phyloP scores from a whole-genome alignment of 2,888 invertebrate species.

The Schizaphis graminum region DNA sequence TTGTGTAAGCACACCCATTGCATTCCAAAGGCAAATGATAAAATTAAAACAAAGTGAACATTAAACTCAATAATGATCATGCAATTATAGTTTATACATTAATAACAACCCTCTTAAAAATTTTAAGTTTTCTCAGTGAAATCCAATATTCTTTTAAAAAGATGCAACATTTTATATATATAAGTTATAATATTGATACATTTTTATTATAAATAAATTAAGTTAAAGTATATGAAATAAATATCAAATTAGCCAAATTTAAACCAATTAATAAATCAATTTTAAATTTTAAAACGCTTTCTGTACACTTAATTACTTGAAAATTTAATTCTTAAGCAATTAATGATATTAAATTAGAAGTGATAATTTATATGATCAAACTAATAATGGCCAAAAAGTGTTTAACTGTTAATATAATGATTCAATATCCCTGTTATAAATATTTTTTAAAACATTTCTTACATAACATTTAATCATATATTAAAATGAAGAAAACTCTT shows the following conservation, averaged over 20 bases:
- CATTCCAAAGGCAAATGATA: constrained; percentile 64
- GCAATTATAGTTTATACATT: constrained; percentile 44
- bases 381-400: not conserved
- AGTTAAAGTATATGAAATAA: not conserved
- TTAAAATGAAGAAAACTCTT: not conserved
- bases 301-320: not conserved
- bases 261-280: not conserved
- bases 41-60: constrained; percentile 63
- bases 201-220: not conserved
- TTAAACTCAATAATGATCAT: constrained; percentile 63
- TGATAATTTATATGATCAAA: not conserved
- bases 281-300: not conserved
- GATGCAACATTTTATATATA: not conserved
- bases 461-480: not conserved
- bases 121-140: not conserved
- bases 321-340: not conserved
- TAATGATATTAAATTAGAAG: not conserved
- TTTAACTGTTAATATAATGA: not conserved
- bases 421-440: not conserved
- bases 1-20: constrained; percentile 64
- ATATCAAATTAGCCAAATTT: not conserved
- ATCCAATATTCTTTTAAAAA: not conserved
- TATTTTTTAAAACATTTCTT: constrained; percentile 1
- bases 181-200: not conserved
- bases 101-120: not conserved